Base-by-base conservation (phyloP, 2,888 invertebrate species). In the Ptychoptera albimana region DNA sequence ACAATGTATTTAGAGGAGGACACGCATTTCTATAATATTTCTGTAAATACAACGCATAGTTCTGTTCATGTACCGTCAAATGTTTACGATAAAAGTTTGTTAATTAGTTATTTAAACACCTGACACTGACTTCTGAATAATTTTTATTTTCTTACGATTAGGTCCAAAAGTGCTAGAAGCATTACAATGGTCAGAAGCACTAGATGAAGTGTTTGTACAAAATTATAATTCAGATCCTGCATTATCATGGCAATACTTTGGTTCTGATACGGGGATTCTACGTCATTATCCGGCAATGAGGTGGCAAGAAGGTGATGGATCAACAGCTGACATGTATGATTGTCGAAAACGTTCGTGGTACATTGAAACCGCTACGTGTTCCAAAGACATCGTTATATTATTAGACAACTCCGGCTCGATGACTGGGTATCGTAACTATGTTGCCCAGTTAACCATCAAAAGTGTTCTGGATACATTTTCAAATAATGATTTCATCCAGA, bases 351-450 rank as follows among this genome's bases (percentile, higher is more conserved):
- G 85, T 46, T 86, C 88, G 37, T 96, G 94, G 94, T 98, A 92
- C 61, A 92, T 97, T 51, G 89, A 94, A 68, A 96, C 96, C 0
- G 92, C 97, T 1, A 93, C 96, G 0, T 93, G 93, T 56, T 92
- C 96, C 8, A 98, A 98, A 67, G 96, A 97, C 58, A 82, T 98
- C 53, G 78, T 98, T 29, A 92, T 99, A 47, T 70, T 99, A 44
- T 72, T 98, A 49, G 98, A 99, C 60, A 79, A 82, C 45, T 93
- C 94, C 41, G 98, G 98, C 13, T 96, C 94, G 14, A 98, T 98
- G 97, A 82, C 80, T 30, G 97, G 96, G 1, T 76, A 74, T 50
- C 71, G 74, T 44, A 73, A 76, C 57, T 79, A 79, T 53, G 75
- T 82, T 32, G 93, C 91, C 11, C 77, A 82, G 55, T 79, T 84